Base-by-base conservation (phyloP, 2,888 invertebrate genomes). In the Machimus atricapillus region DNA sequence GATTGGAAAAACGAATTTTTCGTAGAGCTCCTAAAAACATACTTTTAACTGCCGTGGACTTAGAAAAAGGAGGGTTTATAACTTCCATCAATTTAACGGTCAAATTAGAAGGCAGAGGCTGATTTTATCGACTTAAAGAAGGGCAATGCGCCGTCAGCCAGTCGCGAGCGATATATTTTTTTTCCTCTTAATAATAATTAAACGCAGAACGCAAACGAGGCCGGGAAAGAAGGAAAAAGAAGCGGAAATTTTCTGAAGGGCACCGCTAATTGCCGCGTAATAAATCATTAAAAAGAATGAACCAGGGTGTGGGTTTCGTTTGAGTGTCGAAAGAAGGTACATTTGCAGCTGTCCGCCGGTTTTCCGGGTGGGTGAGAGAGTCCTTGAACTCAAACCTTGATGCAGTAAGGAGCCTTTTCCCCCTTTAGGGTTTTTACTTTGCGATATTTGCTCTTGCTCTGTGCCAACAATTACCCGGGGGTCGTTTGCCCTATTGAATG, bases 401-500 rank as follows among this genome's bases (percentile, higher is more conserved):
- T 14, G 14, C 43, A 7, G 66, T 56, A 66, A 83, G 82, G 82
- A 83, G n/a, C 40, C 82, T 19, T 66, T 27, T 9, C 27, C 40
- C 12, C 58, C 27, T 31, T 19, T 27, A 40, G 66, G 40, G 40
- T 40, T 66, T 37, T 83, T 34, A 8, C 14, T 43, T 66, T 56
- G 66, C 66, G n/a, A 23, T 66, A 37, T 52, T 83, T 58, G 66
- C 40, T 66, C 66, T 66, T 27, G n/a, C 27, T 58, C 82, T 34
- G 19, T 40, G 19, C 34, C 52, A 52, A 37, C 37, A 58, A 66
- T 83, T 23, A 58, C 58, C 34, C 8, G 40, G 82, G 40, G 82
- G 31, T 37, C 66, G 66, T 83, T 83, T 83, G 66, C 82, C 66
- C 82, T 83, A 83, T 83, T 83, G 82, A 83, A 83, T 83, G 66